Evolutionary conservation across 2,113 vertebrate genomes (phyloP).

Genomic region (Chloropsis cyanopogon): DNA sequence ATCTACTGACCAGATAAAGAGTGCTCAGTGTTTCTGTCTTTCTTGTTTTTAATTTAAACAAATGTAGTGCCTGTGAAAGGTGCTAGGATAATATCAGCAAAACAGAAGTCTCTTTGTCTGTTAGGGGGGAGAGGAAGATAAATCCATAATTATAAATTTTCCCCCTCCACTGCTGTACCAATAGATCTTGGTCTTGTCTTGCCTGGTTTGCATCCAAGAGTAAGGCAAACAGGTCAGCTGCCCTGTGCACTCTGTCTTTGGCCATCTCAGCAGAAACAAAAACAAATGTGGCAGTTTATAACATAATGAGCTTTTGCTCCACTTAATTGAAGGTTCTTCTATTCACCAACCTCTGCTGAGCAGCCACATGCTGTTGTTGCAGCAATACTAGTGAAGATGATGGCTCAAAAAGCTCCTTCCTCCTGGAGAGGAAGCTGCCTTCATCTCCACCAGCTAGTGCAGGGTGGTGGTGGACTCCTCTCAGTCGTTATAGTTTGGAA

Average conservation of each 20-base stretch:
- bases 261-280: not conserved
- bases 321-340: not conserved
- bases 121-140: not conserved
- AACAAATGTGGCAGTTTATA: not conserved
- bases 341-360: not conserved
- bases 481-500: not conserved
- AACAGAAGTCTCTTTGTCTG: constrained; percentile 27
- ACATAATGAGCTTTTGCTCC: not conserved
- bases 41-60: constrained; percentile 28
- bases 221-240: constrained; percentile 10
- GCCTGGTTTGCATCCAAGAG: not conserved
- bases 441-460: not conserved
- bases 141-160: not conserved
- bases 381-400: not conserved
- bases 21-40: not conserved
- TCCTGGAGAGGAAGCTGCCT: not conserved
- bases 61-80: constrained; percentile 17
- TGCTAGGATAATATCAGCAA: constrained; percentile 7
- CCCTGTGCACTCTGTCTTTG: not conserved
- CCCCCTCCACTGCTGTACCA: not conserved
- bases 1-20: constrained; percentile 18
- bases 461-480: not conserved
- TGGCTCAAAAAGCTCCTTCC: not conserved
- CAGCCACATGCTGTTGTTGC: not conserved
- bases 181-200: constrained; percentile 29